phyloP scores from a whole-genome alignment of 2,888 invertebrate genomes.

The Agrenia bidenticulata region DNA sequence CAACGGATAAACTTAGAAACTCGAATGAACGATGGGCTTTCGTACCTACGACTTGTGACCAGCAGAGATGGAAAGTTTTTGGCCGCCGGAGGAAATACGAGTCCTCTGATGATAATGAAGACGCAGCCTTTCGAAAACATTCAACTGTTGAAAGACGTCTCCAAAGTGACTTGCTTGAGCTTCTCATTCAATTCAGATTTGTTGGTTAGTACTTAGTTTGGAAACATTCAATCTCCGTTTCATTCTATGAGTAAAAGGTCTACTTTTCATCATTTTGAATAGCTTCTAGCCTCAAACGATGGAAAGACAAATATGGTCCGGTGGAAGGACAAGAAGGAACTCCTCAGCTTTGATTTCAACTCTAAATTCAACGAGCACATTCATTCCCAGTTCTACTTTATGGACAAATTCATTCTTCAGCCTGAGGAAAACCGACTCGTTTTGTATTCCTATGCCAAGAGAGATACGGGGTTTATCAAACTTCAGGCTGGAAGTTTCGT shows the following conservation, averaged over 20 bases:
- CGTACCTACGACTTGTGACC: constrained; percentile 33
- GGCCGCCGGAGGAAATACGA: constrained; percentile 43
- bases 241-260: background rate
- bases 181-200: constrained; percentile 26
- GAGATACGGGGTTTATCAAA: constrained; percentile 35
- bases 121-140: constrained; percentile 37
- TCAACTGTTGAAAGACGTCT: constrained; percentile 37
- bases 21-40: constrained; percentile 33
- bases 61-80: constrained; percentile 39
- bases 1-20: constrained; percentile 25
- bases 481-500: constrained; percentile 46
- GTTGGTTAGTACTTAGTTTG: background rate
- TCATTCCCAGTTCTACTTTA: constrained; percentile 49
- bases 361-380: constrained; percentile 51
- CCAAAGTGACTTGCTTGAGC: constrained; percentile 34
- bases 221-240: too few species aligned
- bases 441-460: constrained; percentile 42
- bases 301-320: constrained; percentile 41
- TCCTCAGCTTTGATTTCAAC: constrained; percentile 35
- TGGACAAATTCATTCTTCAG: constrained; percentile 51
- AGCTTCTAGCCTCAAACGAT: constrained; percentile 42
- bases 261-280: background rate
- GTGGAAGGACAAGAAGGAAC: constrained; percentile 39
- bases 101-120: constrained; percentile 41
- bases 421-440: constrained; percentile 47